Conservation (phyloP, 2,797 vertebrate genomes). For the Halcyon leucocephala region DNA sequence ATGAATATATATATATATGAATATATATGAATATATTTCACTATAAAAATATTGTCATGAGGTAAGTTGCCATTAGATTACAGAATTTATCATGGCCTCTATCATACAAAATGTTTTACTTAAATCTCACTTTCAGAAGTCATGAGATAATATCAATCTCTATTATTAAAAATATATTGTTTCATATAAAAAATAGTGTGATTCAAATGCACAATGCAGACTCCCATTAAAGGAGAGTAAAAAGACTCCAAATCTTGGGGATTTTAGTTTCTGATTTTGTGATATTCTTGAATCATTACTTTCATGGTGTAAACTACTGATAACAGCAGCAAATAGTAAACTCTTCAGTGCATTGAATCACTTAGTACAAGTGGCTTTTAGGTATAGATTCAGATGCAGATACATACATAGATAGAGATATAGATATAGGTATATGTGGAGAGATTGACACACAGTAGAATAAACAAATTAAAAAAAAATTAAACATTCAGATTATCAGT, state of each 20-base stretch:
- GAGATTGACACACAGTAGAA: not conserved
- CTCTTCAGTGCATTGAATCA: not conserved
- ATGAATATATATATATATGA: no score
- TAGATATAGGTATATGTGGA: not conserved
- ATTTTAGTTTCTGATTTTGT: not conserved
- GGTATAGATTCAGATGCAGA: not conserved
- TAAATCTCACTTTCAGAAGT: no score
- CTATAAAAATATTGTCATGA: no score
- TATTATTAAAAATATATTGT: no score
- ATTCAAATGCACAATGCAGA: not conserved
- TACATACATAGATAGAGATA: not conserved
- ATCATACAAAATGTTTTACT: no score
- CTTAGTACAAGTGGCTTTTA: not conserved
- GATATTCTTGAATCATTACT: not conserved
- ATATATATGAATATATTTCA: no score
- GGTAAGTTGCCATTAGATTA: no score
- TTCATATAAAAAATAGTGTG: not conserved
- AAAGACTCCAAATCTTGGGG: not conserved
- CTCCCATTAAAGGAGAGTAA: not conserved
- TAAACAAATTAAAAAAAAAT: constrained; percentile 48
- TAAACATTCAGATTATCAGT: not conserved
- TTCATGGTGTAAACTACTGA: not conserved
- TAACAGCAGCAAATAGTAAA: not conserved
- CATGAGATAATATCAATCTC: no score
- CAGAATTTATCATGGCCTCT: no score